Base-by-base conservation (phyloP, 2,113 vertebrate species). In the Camelus dromedarius region DNA sequence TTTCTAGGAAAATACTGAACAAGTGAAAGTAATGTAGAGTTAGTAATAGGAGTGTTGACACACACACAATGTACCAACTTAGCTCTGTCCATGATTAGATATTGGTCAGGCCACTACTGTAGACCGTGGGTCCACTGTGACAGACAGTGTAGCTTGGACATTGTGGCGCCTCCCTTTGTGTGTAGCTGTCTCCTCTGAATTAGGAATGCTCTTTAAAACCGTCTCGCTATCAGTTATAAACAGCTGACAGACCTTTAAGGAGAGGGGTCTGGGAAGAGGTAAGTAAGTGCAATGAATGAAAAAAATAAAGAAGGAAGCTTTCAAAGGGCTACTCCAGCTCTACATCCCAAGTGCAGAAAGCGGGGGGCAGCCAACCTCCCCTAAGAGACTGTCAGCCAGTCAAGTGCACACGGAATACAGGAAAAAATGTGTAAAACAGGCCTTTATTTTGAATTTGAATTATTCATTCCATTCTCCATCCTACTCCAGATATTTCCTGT, bases 371-470 rank as follows among this genome's bases (percentile, higher is more conserved):
- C 18, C 22, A 16, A 3, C 50, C 22, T 38, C n/a, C 20, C 14
- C 56, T 48, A 8, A 64, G 18, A 28, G 62, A 76, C 4, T 42
- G n/a, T 66, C 19, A 82, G 32, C 42, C 38, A 18, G 79, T 62
- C 46, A 52, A 38, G 42, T n/a, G 19, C 6, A 80, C 56, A 20
- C 5, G 50, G 35, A 83, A 38, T 42, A 81, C 9, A 84, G 67
- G 30, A 52, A 82, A 82, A 82, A 66, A 38, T 72, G 50, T 32
- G 11, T 38, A 38, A 66, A 67, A 50, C 28, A 48, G 30, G 20
- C 6, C 60, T 95, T 82, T n/a, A 15, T 46, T 87, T 48, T 96
- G 50, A 91, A 58, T 76, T 60, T 77, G 38, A 93, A 72, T 83
- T 20, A 16, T 64, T 9, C 24, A 22, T 26, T 64, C 66, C 62